phyloP scores from a whole-genome alignment of 2,888 invertebrate genomes.

The Heteromurus nitidus region DNA sequence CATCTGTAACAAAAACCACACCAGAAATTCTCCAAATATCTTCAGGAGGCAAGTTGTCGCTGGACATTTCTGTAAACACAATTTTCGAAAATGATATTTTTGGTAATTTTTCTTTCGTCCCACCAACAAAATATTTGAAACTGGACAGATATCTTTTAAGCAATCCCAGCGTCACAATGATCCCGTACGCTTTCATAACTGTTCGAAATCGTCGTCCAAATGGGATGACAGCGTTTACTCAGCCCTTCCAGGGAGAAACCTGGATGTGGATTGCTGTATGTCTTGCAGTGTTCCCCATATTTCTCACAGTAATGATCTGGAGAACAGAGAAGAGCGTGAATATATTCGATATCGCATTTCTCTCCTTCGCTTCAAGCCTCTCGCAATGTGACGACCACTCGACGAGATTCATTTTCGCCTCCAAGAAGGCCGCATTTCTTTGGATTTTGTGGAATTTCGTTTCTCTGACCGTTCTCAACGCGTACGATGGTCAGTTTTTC shows the following conservation, averaged over 20 bases:
- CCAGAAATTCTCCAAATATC: not conserved
- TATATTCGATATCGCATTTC: not conserved
- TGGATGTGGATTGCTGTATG: slow-evolving; percentile 11
- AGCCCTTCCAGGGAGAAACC: slow-evolving; percentile 20
- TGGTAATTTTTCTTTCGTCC: slow-evolving; percentile 16
- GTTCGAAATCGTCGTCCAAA: slow-evolving; percentile 18
- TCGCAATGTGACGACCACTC: slow-evolving; percentile 42
- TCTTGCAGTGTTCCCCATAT: not conserved
- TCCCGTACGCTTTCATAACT: slow-evolving; percentile 10
- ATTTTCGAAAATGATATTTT: slow-evolving; percentile 2
- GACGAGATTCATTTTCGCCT: not conserved
- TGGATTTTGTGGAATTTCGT: slow-evolving; percentile 31
- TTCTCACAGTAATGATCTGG: not conserved
- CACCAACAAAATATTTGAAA: not conserved
- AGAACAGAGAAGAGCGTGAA: not conserved
- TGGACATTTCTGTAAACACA: slow-evolving; percentile 22
- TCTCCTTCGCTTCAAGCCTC: not conserved
- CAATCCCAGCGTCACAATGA: not conserved
- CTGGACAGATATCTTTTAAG: slow-evolving; percentile 12
- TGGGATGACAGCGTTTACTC: slow-evolving; percentile 38
- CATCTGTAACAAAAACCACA: not conserved
- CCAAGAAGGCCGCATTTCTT: not conserved
- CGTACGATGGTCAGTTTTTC: slow-evolving; percentile 27
- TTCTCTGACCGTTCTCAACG: slow-evolving; percentile 1
- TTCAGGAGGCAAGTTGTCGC: not conserved